Evolutionary conservation across 1,140 invertebrate genomes (phyloP), one percentile per base, ranked within the genome.

Genomic region (Olivierus martensii): DNA sequence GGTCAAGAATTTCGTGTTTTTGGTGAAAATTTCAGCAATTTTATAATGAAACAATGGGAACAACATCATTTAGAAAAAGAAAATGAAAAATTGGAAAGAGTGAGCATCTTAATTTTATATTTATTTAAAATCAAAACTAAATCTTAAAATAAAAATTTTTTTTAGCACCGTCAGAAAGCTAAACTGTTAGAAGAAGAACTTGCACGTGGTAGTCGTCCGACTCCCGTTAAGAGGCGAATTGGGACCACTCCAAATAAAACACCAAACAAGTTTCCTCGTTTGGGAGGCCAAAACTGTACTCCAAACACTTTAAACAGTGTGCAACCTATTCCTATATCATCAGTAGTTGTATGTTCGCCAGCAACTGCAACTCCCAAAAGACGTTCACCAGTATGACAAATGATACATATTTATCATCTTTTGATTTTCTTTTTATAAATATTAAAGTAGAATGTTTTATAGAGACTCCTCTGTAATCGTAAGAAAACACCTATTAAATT

Each of bases 31-130:
- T 70, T 67, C 50, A 52, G 57, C 6, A 53, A 63, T 2, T 70
- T 65, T 53, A 63, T 71, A 12, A 58, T 65, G n/a, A 53, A 62
- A 15, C 66, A 70, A 47, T 71, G 70, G 70, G 51, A 59, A 3
- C 52, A 59, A 15, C 67, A 68, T 46, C 57, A 66, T 44, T 57
- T 60, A 5, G 56, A 68, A 35, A 72, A 70, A 56, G 63, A 69
- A 39, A 63, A 66, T 35, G 67, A 72, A 57, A 72, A 72, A 47
- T 59, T 65, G 22, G 46, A 58, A 22, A 37, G 55, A 28, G 28
- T 28, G 9, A 28, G 28, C 9, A 28, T 28, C 9, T 28, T 28
- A 28, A 28, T 28, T 2, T 6, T 6, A 6, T 2, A 28, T 28
- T 28, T 4, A 6, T 6, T 28, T 28, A 28, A 28, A 28, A 6